These are phyloP conservation scores for Hylaeus volcanicus DNA, from an alignment of 1,140 invertebrate genomes.

Conservation along the genomic window DNA sequence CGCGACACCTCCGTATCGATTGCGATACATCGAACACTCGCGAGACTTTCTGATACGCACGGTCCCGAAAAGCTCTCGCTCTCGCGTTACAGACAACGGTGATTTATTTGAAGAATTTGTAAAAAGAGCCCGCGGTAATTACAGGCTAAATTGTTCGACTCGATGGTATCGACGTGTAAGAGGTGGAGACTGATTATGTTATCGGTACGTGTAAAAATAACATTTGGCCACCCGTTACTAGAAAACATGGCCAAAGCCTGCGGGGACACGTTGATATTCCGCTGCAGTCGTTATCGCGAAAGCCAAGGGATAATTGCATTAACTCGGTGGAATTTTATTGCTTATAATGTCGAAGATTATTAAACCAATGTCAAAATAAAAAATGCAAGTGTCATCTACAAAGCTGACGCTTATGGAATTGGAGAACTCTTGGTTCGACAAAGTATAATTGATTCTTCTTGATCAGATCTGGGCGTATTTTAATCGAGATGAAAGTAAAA, in stretches of 20 bases:
- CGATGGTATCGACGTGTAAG: slow-evolving; percentile 9
- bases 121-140: slow-evolving; percentile 1
- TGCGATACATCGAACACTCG: too few species aligned
- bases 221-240: slow-evolving; percentile 30
- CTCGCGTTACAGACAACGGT: too few species aligned
- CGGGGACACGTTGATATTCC: slow-evolving; percentile 10
- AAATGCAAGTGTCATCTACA: too few species aligned
- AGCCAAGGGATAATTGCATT: neutral
- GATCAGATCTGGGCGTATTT: too few species aligned
- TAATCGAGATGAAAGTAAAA: too few species aligned
- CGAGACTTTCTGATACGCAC: neutral
- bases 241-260: slow-evolving; percentile 18
- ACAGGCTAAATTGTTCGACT: slow-evolving; percentile 18
- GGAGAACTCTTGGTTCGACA: too few species aligned
- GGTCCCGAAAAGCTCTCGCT: too few species aligned
- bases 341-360: neutral
- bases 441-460: too few species aligned
- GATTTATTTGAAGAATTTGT: too few species aligned
- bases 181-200: slow-evolving; percentile 34
- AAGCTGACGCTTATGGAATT: too few species aligned
- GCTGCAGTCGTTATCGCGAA: slow-evolving; percentile 13
- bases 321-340: slow-evolving; percentile 11
- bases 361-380: too few species aligned
- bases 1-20: neutral
- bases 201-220: slow-evolving; percentile 41